phyloP scores from a whole-genome alignment of 2,113 vertebrate genomes.

The Tragelaphus scriptus region DNA sequence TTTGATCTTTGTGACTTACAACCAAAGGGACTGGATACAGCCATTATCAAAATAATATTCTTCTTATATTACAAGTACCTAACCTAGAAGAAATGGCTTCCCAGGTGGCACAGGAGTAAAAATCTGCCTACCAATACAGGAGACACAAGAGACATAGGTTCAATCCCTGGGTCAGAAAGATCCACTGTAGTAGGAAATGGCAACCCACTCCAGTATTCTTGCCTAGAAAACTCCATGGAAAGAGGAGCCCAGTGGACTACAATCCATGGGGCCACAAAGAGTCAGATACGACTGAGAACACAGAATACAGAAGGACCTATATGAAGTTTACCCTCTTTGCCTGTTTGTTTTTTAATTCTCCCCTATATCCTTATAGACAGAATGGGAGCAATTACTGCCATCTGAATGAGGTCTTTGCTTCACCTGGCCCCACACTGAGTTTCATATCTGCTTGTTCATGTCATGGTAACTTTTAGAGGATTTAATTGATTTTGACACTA shows the following conservation, averaged over 20 bases:
- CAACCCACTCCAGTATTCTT: background rate
- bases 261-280: background rate
- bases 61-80: background rate
- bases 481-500: background rate
- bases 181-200: background rate
- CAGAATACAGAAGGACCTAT: background rate
- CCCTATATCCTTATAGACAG: background rate
- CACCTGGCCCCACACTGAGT: background rate
- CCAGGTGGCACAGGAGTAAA: background rate
- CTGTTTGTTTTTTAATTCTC: background rate
- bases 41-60: background rate
- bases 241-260: too few species aligned
- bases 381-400: background rate
- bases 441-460: background rate
- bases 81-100: background rate
- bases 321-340: background rate
- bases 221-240: background rate
- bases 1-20: background rate
- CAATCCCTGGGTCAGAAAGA: background rate
- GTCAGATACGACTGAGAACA: background rate
- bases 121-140: background rate
- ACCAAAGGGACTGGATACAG: background rate
- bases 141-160: background rate
- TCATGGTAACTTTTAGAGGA: background rate
- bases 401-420: background rate